These are phyloP conservation scores for Platalea minor DNA, from an alignment of 2,797 vertebrate species.

Conservation along the genomic window DNA sequence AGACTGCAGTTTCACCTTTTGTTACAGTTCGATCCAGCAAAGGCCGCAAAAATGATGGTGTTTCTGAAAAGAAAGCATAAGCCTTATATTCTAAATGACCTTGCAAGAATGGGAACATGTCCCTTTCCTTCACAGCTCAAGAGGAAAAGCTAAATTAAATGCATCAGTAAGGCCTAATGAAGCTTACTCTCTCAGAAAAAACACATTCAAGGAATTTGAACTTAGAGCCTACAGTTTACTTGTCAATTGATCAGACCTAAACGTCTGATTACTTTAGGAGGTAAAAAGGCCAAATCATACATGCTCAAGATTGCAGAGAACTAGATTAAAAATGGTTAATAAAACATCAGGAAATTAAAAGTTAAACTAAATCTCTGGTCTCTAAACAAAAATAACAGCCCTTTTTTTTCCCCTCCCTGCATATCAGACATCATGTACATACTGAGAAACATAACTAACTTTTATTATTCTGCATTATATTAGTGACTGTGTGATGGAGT, in stretches of 20 bases:
- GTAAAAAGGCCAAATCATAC: not conserved
- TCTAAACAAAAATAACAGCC: not conserved
- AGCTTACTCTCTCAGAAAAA: not conserved
- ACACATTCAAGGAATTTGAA: not conserved
- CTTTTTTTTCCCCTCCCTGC: not conserved
- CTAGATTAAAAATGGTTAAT: not conserved
- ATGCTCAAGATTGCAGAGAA: not conserved
- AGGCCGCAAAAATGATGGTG: conserved; percentile 89
- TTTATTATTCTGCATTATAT: not conserved
- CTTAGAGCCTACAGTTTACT: not conserved
- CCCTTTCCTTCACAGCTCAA: not conserved
- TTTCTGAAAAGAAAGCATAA: conserved; percentile 81
- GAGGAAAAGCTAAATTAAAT: conserved; percentile 20
- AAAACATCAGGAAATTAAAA: not conserved
- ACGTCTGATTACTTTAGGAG: not conserved
- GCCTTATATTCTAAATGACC: not conserved
- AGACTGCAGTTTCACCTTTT: conserved; percentile 91
- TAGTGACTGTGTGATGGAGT: not conserved
- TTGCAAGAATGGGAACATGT: not conserved
- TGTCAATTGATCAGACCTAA: not conserved
- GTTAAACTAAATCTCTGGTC: not conserved
- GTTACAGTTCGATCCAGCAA: conserved; percentile 90
- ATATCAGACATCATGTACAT: not conserved
- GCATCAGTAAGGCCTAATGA: not conserved
- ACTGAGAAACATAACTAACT: not conserved